Evolutionary conservation across 2,797 vertebrate genomes (phyloP).

Genomic region (Erethizon dorsatum): DNA sequence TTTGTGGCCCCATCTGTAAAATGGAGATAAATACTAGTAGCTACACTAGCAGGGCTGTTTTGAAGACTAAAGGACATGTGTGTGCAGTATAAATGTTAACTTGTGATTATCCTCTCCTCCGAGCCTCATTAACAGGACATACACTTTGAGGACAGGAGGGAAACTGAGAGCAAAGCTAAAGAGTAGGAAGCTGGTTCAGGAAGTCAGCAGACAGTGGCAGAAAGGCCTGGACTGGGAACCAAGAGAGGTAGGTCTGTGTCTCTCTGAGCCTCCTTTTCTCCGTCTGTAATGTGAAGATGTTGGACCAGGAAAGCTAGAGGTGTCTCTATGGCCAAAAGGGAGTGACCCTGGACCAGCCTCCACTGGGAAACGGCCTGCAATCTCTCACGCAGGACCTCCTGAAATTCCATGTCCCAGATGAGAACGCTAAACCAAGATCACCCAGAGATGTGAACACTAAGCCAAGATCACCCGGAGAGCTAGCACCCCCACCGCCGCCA

Average conservation of each 20-base stretch:
- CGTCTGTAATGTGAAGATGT: background rate
- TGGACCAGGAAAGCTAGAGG: background rate
- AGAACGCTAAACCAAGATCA: background rate
- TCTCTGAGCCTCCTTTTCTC: conserved; percentile 29
- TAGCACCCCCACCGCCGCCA: background rate
- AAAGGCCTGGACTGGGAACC: background rate
- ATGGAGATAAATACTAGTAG: background rate
- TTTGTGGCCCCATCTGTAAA: conserved; percentile 6
- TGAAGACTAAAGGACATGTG: background rate
- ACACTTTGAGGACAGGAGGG: background rate
- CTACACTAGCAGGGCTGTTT: background rate
- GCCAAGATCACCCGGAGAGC: background rate
- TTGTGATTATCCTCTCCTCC: background rate
- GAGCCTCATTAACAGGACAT: background rate
- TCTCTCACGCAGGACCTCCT: background rate
- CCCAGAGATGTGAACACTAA: background rate
- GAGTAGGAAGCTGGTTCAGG: background rate
- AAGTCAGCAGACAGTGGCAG: background rate
- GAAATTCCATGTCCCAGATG: background rate
- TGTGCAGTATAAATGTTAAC: background rate
- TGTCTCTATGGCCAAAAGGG: background rate
- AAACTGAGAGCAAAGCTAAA: background rate
- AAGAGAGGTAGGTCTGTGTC: background rate
- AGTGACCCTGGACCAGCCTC: background rate
- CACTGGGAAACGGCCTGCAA: background rate